Conservation (phyloP, 2,888 invertebrate species). For the Drosophila mimetica region DNA sequence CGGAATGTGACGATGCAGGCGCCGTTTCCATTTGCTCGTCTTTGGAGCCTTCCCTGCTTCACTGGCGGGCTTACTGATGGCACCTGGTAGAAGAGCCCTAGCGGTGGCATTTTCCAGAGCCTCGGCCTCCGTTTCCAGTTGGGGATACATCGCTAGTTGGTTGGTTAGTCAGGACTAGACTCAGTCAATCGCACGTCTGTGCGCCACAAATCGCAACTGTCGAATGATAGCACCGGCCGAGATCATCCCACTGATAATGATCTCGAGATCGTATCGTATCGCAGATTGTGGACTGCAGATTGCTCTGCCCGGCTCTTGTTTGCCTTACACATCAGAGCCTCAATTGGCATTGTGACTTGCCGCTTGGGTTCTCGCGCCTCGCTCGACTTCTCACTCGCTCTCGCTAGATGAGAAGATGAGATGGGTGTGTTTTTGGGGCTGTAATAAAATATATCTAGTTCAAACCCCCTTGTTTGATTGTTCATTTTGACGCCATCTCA, state of each 20-base stretch:
- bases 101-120: constrained; percentile 53
- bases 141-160: constrained; percentile 62
- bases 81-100: constrained; percentile 42
- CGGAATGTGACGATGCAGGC: constrained; percentile 57
- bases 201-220: constrained; percentile 47
- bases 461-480: constrained; percentile 43
- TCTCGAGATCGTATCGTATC: constrained; percentile 13
- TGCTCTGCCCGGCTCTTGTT: constrained; percentile 46
- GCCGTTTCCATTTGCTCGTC: constrained; percentile 56
- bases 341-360: constrained; percentile 48
- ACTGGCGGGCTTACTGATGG: constrained; percentile 21
- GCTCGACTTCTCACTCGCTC: constrained; percentile 8
- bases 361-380: constrained; percentile 2
- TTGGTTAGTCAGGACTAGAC: not conserved
- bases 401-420: too few species aligned
- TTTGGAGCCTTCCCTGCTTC: constrained; percentile 21
- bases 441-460: constrained; percentile 36
- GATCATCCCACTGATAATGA: constrained; percentile 38
- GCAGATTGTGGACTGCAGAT: constrained; percentile 13
- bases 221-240: constrained; percentile 47
- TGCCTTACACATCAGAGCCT: constrained; percentile 64
- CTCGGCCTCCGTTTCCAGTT: constrained; percentile 50
- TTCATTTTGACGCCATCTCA: constrained; percentile 27
- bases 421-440: constrained; percentile 14
- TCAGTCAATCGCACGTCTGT: constrained; percentile 31